Base-by-base conservation (phyloP, 2,797 vertebrate species). In the Sebastes minor region DNA sequence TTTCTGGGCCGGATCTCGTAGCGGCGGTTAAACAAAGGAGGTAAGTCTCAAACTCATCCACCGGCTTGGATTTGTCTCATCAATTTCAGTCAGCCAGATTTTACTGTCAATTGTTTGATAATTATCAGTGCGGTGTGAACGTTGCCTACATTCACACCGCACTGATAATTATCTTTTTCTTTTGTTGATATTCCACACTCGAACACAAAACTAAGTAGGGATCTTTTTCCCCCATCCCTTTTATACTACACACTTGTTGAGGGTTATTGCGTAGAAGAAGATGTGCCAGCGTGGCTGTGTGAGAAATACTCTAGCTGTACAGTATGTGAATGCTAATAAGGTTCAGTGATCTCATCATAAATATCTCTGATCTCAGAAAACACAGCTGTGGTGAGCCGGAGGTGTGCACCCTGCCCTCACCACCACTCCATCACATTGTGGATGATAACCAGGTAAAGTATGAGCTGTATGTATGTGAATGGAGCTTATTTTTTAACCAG, bases 361-460 rank as follows among this genome's bases (percentile, higher is more conserved):
- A 10, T 82, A 14, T 91, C 35, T 90, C 52, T 76, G 65, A 91
- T 62, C 78, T 68, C 91, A 99, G 99, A 88, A 99, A 99, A 94
- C 98, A 99, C 94, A 99, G 98, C 91, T 99, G 98, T 84, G 98
- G 98, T 2, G 99, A 99, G 78, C 97, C 97, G 33, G 99, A 99
- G 74, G 96, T 95, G 35, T 97, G 97, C 89, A 98, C 95, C 0
- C 93, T 99, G 83, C 97, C 98, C 6, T 99, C 97, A 0, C 98
- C 98, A 0, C 97, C 98, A 10, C 97, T 98, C 5, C 97, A 99
- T 77, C 96, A 97, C 71, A 84, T 97, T 0, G 86, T 91, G 6
- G 99, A 99, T 10, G 98, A 99, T 78, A 94, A 90, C 94, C 98
- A 99, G 98, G 99, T 97, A 93, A 78, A 25, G 18, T 23, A 13